Evolutionary conservation across 2,797 vertebrate species (phyloP), one percentile per base, ranked within the genome.

Genomic region (Buceros bicornis): DNA sequence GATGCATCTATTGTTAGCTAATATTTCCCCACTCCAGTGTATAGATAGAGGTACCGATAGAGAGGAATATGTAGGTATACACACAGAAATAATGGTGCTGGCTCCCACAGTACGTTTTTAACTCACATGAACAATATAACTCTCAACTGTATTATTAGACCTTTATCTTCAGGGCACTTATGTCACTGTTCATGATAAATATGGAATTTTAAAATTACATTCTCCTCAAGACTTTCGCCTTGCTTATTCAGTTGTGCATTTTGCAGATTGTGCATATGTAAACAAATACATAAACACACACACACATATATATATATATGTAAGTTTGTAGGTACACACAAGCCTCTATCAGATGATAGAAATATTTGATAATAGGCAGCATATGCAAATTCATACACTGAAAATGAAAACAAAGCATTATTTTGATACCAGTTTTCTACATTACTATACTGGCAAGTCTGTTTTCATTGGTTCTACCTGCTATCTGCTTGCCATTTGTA

Each of bases 1-100:
- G 94, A 90, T 92, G 78, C 96, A 96, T 96, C 97, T 97, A 95
- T 97, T 98, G 78, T 94, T 92, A 94, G 70, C 67, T 95, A 95
- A 83, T 91, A 93, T 95, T 96, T 84, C 76, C 80, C 65, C 94
- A 92, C 96, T 82, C 74, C 37, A 91, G 60, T 92, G 94, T 94
- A 96, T 92, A 97, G 94, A 97, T 97, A 91, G 95, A 97, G 43
- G 50, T 45, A 69, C 54, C 0, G 13, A 95, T 95, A 91, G 4
- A 69, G 64, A 90, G 35, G 37, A 77, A 47, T 77, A 67, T n/a
- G 65, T 37, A 67, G 33, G 50, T 25, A 80, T 47, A 62, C 18
- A 58, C 16, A 60, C 8, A 95, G 83, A 89, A 89, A 72, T 64
- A 91, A 86, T 26, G 77, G 61, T 80, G 86, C 69, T 89, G 78